phyloP scores from a whole-genome alignment of 2,797 vertebrate species.

The Amazona finschi region DNA sequence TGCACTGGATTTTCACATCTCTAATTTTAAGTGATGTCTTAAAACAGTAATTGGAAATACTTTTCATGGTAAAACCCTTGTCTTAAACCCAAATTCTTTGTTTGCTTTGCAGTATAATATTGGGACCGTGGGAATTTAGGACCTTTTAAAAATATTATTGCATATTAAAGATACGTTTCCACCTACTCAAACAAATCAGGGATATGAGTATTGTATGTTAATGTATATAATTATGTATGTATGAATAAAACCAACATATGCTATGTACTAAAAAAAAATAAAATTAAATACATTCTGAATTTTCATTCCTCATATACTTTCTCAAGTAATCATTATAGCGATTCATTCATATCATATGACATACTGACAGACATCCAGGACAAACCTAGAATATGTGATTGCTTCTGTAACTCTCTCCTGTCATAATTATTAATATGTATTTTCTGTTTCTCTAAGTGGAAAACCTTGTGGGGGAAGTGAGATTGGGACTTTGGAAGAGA shows the following conservation, averaged over 20 bases:
- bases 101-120: background rate
- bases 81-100: background rate
- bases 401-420: background rate
- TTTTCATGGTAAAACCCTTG: conserved; percentile 33
- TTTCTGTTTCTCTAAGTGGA: background rate
- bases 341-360: conserved; percentile 45
- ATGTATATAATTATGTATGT: background rate
- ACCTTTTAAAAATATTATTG: background rate
- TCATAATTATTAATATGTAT: background rate
- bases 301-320: conserved; percentile 16
- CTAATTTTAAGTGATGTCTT: conserved; percentile 37
- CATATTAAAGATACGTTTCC: background rate
- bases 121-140: background rate
- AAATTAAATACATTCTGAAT: background rate
- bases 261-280: background rate
- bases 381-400: conserved; percentile 34
- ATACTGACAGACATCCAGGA: conserved; percentile 44
- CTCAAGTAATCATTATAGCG: background rate
- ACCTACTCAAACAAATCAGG: background rate
- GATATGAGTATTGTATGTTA: background rate
- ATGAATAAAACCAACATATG: background rate
- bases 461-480: background rate
- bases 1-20: conserved; percentile 1
- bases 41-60: conserved; percentile 12
- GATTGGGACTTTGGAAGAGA: background rate